A percentile compares a stretch with the other conserved stretches of the same genome.
phyloP scores from a whole-genome alignment of 2,113 vertebrate species.

The Solea senegalensis region DNA sequence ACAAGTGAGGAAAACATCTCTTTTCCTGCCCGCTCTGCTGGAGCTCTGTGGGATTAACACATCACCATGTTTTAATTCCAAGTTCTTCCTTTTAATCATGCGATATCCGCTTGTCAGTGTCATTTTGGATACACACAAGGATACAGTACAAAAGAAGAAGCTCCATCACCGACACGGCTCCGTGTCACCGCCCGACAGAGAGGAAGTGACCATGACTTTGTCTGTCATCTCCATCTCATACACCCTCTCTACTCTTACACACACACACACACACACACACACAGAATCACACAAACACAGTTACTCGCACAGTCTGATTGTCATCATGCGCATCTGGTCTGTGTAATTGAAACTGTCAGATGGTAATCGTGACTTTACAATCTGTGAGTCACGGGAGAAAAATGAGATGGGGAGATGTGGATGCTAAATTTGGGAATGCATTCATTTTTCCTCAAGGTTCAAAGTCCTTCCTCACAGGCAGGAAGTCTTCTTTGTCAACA shows the following conservation, averaged over 20 bases:
- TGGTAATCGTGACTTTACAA: conserved; percentile 8
- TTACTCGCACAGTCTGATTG: neutral
- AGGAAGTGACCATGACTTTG: conserved; percentile 29
- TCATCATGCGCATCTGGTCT: conserved; percentile 16
- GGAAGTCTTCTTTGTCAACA: conserved; percentile 10
- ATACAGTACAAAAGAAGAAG: conserved; percentile 38
- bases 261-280: neutral
- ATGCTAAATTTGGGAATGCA: neutral
- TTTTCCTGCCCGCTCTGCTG: no score
- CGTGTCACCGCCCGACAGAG: conserved; percentile 26
- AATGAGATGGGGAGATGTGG: neutral
- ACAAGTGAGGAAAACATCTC: no score
- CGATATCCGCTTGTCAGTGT: conserved; percentile 8
- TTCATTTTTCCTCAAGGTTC: neutral
- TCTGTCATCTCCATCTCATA: conserved; percentile 54
- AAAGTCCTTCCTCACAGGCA: neutral
- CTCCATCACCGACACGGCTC: conserved; percentile 20
- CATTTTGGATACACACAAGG: conserved; percentile 18
- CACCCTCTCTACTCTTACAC: conserved; percentile 7
- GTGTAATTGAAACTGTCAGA: conserved; percentile 4
- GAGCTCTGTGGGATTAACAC: no score
- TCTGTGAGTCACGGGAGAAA: neutral
- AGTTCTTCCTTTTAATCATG: neutral
- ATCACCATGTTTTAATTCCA: no score
- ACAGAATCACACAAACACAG: neutral